Base-by-base conservation (phyloP, 2,888 invertebrate species). In the Tenthredo scrophulariae region DNA sequence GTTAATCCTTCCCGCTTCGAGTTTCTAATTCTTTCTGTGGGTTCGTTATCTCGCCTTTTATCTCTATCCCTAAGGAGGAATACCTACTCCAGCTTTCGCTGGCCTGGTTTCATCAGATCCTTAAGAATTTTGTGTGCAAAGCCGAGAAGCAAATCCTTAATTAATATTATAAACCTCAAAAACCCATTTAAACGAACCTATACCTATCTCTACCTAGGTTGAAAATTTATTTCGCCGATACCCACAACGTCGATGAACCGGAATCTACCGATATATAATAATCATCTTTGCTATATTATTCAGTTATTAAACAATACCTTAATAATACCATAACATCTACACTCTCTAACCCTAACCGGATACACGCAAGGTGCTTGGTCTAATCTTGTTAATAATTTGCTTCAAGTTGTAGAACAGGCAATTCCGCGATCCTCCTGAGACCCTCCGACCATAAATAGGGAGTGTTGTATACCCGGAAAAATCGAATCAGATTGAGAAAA, bases 121-220 rank as follows among this genome's bases (percentile, higher is more conserved):
- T 62, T 26, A 26, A 62, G 37, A 62, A 62, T 62, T 62, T 62
- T 62, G 62, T 62, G 62, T 62, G 62, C 62, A 67, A 67, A 67
- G 67, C 29, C 67, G 33, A 67, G 33, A 67, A 67, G 29, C 29
- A 33, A 67, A 67, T 67, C 33, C 67, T 67, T 67, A 67, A 67
- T 67, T 33, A 29, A 67, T 67, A 67, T 67, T 33, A 67, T 67
- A 67, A 67, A 67, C 67, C 29, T 33, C 67, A 67, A 67, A 67
- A 67, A 67, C 29, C 33, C 33, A 4, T 33, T 67, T 26, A 29
- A 67, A 67, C 67, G 67, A 33, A 26, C 54, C 54, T n/a, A n/a
- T 18, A 46, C 46, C 46, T 50, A 37, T 37, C 15, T 5, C 1
- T 50, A 54, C 54, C 54, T 54, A 62, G 62, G 26, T 26, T 62